phyloP scores from a whole-genome alignment of 2,888 invertebrate genomes.

The Lottia scabra region DNA sequence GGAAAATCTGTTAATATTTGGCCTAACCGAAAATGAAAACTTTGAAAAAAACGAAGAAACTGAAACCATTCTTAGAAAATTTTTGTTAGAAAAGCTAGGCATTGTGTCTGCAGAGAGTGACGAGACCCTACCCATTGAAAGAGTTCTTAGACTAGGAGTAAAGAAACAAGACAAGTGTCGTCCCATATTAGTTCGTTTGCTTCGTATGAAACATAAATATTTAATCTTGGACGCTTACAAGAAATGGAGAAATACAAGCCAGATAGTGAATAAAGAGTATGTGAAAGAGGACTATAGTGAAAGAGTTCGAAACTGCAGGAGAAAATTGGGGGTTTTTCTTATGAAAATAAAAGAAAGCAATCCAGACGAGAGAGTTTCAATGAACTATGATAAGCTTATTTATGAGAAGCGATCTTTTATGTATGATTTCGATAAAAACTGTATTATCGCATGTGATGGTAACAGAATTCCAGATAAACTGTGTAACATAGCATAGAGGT shows the following conservation, averaged over 20 bases:
- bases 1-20: neutral
- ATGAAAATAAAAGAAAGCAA: neutral
- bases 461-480: neutral
- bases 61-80: neutral
- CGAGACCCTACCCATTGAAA: neutral
- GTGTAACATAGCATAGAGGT: neutral
- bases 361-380: neutral
- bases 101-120: neutral
- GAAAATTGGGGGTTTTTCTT: neutral
- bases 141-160: neutral
- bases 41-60: neutral
- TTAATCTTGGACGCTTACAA: neutral
- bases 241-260: neutral
- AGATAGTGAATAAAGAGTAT: neutral
- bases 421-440: neutral
- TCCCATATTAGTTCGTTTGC: neutral
- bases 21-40: neutral
- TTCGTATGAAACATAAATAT: neutral
- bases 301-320: neutral
- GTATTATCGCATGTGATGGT: neutral
- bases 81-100: neutral
- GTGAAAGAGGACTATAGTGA: neutral
- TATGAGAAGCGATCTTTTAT: neutral
- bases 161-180: neutral
- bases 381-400: neutral